Conservation (phyloP, 2,888 invertebrate genomes). For the Itoplectis maculator region DNA sequence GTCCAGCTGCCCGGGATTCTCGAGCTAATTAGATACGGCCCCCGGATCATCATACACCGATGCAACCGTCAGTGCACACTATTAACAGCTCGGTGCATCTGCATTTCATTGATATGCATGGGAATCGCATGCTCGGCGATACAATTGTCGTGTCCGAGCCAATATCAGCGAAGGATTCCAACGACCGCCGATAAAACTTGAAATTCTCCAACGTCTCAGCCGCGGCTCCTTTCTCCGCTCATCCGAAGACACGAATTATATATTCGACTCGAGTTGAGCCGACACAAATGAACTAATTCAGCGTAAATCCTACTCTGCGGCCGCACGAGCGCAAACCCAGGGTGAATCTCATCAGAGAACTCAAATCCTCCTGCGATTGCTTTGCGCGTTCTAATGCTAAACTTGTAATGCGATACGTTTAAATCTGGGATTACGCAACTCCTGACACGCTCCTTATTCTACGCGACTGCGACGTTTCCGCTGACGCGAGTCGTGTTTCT, state of each 20-base stretch:
- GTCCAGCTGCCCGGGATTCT: slow-evolving; percentile 63
- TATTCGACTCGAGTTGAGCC: slow-evolving; percentile 27
- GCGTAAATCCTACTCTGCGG: slow-evolving; percentile 55
- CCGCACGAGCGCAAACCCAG: slow-evolving; percentile 42
- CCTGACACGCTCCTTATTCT: slow-evolving; percentile 44
- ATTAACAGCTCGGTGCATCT: slow-evolving; percentile 72
- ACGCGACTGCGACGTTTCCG: not conserved
- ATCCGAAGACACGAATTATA: slow-evolving; percentile 33
- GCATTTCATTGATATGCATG: slow-evolving; percentile 71
- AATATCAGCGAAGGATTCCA: not conserved
- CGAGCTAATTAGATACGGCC: slow-evolving; percentile 70
- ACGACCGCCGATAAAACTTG: not conserved
- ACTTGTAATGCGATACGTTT: slow-evolving; percentile 55
- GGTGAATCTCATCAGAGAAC: slow-evolving; percentile 68
- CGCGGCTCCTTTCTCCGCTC: not conserved
- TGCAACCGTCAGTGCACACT: slow-evolving; percentile 66
- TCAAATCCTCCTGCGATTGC: slow-evolving; percentile 69
- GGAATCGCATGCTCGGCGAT: slow-evolving; percentile 55
- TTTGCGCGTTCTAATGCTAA: slow-evolving; percentile 49
- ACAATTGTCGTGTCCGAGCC: slow-evolving; percentile 50
- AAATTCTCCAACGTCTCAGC: not conserved
- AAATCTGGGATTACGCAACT: slow-evolving; percentile 63
- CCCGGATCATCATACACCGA: slow-evolving; percentile 68
- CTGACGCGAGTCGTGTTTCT: not conserved
- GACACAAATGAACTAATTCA: slow-evolving; percentile 58